Conservation (phyloP, 2,113 vertebrate genomes). For the Hydrolagus affinis region DNA sequence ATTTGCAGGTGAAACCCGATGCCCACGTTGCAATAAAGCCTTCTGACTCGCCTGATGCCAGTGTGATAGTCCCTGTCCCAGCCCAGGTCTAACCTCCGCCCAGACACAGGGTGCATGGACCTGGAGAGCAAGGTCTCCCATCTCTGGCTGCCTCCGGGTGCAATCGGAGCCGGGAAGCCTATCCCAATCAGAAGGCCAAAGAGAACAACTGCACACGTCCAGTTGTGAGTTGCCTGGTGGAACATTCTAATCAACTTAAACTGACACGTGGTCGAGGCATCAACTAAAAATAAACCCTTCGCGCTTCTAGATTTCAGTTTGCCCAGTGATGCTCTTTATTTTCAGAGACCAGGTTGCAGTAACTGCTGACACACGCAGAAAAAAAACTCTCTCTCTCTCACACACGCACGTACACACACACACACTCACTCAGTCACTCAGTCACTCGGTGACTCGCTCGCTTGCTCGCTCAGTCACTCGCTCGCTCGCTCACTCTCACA, state of each 20-base stretch:
- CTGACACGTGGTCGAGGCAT: conserved; percentile 27
- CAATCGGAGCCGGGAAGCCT: conserved; percentile 1
- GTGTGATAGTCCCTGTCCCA: conserved; percentile 30
- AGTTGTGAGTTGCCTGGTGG: conserved; percentile 14
- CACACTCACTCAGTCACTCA: too few species aligned
- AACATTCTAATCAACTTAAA: conserved; percentile 33
- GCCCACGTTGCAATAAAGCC: conserved; percentile 33
- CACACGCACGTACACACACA: too few species aligned
- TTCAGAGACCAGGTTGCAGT: conserved; percentile 12
- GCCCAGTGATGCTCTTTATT: conserved; percentile 21
- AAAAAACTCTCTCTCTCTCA: background rate
- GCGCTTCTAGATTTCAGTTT: conserved; percentile 28
- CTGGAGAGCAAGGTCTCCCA: conserved; percentile 26
- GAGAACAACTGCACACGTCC: conserved; percentile 16
- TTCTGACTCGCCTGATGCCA: conserved; percentile 33
- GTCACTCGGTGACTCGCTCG: too few species aligned
- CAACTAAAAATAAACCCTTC: conserved; percentile 27
- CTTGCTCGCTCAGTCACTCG: too few species aligned
- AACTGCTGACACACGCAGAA: conserved; percentile 25
- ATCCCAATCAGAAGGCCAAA: conserved; percentile 9
- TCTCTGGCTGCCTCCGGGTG: background rate
- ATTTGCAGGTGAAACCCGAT: conserved; percentile 34
- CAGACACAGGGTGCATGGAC: conserved; percentile 24
- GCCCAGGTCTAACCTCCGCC: conserved; percentile 19
- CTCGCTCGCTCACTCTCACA: background rate